Base-by-base conservation (phyloP, 1,140 invertebrate genomes). In the Leptinotarsa lineolata region DNA sequence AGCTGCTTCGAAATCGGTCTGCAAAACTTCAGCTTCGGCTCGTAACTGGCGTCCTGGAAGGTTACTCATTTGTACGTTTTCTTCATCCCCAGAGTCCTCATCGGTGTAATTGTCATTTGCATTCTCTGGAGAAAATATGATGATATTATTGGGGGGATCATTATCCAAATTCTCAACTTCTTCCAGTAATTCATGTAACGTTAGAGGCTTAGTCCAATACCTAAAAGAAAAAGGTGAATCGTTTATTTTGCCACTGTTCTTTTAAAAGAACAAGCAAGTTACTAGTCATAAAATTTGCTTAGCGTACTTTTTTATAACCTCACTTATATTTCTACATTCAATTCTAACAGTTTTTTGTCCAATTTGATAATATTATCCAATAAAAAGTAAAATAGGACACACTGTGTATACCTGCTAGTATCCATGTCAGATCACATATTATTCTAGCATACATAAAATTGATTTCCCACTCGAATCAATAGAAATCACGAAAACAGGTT, bases 61-160 rank as follows among this genome's bases (percentile, higher is more conserved):
- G 70, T 72, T 74, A 69, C 30, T 63, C 22, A 76, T 65, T 18
- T 58, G n/a, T 30, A 76, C 72, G 44, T 61, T 61, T n/a, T 76
- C 75, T 60, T 74, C 75, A 45, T 76, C 75, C 20, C 69, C 75
- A 45, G 72, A 74, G 70, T 72, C 69, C 48, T 74, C 75, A 68
- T 76, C 75, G n/a, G 73, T 74, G 30, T 61, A 3, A 54, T 71
- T 63, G 8, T 48, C 16, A 48, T 48, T 48, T 20, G 24, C 75
- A 64, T 74, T 74, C 24, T 63, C 65, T 58, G 72, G 70, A 67
- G 73, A 65, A 67, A 76, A 71, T 39, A 76, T 30, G 58, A 68
- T 58, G n/a, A 76, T 66, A 45, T 59, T 63, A 44, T 61, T 39
- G 22, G 75, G 72, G 60, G 13, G 22, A 15, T 70, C 48, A 39